Percentiles rank a stretch among this genome's conserved stretches.
These are phyloP conservation scores for Pteronotus mesoamericanus DNA, from an alignment of 2,797 vertebrate species.

Conservation along the genomic window DNA sequence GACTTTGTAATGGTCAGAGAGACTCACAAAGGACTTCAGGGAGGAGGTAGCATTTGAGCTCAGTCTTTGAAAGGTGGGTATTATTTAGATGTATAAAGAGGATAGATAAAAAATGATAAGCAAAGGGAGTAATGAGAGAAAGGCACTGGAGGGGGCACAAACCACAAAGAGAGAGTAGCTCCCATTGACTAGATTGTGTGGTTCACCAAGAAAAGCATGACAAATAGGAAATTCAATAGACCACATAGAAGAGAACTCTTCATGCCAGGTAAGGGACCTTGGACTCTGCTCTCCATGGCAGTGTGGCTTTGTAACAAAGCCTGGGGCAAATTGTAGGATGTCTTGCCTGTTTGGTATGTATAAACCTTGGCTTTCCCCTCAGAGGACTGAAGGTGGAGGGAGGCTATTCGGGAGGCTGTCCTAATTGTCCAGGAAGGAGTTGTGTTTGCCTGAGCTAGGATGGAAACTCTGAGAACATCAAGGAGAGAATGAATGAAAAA, in stretches of 20 bases:
- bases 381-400: background rate
- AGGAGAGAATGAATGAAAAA: background rate
- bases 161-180: background rate
- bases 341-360: background rate
- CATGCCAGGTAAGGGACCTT: background rate
- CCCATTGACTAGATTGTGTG: background rate
- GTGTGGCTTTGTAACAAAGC: background rate
- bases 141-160: background rate
- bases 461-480: background rate
- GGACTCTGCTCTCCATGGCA: background rate
- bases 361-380: background rate
- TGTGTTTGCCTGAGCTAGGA: background rate
- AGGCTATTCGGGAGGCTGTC: background rate
- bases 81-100: background rate
- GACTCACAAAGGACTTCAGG: background rate
- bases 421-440: background rate
- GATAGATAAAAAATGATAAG: background rate
- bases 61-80: background rate
- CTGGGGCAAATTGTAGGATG: background rate
- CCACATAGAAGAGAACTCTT: background rate
- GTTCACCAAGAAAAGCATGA: background rate
- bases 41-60: background rate
- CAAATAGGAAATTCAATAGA: background rate
- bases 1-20: background rate
- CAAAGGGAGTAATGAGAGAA: background rate